Evolutionary conservation across 92 coral and sea anemone species (phyloP).

Genomic region (Desmophyllum pertusum): DNA sequence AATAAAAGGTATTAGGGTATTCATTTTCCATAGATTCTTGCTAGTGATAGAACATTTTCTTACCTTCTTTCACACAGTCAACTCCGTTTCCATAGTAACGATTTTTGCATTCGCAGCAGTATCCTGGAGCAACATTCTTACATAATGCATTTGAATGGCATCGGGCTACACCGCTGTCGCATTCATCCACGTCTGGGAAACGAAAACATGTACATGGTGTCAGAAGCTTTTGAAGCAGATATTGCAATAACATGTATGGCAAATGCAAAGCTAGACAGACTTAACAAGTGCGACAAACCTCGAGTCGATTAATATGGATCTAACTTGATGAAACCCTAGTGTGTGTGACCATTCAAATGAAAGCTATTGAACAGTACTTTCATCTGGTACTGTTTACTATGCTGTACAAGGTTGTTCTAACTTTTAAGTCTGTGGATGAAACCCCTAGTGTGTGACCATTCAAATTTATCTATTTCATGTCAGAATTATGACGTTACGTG

Average conservation of each 20-base stretch:
- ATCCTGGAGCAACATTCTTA: conserved; percentile 71
- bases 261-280: too few species aligned
- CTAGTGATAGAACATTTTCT: not conserved
- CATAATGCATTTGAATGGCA: conserved; percentile 81
- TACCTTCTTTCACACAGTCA: conserved; percentile 79
- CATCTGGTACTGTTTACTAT: too few species aligned
- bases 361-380: not conserved
- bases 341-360: not conserved
- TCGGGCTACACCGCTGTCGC: conserved; percentile 61
- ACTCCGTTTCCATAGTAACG: conserved; percentile 92
- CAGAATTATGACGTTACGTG: too few species aligned
- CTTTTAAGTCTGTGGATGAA: too few species aligned
- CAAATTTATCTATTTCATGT: too few species aligned
- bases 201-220: not conserved
- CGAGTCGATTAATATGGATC: too few species aligned
- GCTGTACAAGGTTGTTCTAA: too few species aligned
- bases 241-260: too few species aligned
- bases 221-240: not conserved
- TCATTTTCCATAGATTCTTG: too few species aligned
- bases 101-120: conserved; percentile 83
- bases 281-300: too few species aligned
- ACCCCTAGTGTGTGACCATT: too few species aligned
- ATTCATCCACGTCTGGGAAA: conserved; percentile 70
- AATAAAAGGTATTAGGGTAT: too few species aligned
- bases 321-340: not conserved